phyloP scores from a whole-genome alignment of 1,140 invertebrate genomes.

The Drosophila carrolli region DNA sequence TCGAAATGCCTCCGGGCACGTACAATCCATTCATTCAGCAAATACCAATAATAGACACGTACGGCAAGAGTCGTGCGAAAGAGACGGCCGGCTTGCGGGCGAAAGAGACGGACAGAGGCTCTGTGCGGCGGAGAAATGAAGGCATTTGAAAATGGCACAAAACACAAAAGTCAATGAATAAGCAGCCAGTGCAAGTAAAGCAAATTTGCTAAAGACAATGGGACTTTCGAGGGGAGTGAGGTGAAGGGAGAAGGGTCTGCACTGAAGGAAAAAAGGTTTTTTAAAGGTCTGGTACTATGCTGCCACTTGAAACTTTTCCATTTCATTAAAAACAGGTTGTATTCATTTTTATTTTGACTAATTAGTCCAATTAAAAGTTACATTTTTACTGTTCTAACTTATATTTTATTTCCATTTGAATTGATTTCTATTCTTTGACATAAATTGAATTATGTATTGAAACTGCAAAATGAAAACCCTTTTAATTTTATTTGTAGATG shows the following conservation, averaged over 20 bases:
- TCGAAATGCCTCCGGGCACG: slow-evolving; percentile 77
- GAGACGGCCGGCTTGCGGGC: slow-evolving; percentile 7
- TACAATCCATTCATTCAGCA: slow-evolving; percentile 83
- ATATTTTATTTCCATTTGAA: too few relatives aligned
- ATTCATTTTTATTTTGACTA: too few relatives aligned
- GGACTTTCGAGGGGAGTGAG: slow-evolving; percentile 48
- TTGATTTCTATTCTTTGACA: too few relatives aligned
- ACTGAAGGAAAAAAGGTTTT: neutral
- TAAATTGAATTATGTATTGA: too few relatives aligned
- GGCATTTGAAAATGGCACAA: slow-evolving; percentile 76
- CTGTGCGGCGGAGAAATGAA: slow-evolving; percentile 36
- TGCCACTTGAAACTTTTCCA: too few relatives aligned
- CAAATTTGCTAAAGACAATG: slow-evolving; percentile 81
- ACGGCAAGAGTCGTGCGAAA: slow-evolving; percentile 39
- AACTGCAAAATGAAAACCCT: too few relatives aligned
- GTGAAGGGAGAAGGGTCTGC: neutral
- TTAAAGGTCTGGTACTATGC: too few relatives aligned
- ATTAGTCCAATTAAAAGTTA: too few relatives aligned
- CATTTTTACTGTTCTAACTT: too few relatives aligned
- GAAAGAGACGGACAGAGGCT: slow-evolving; percentile 3
- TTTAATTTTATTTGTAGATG: too few relatives aligned
- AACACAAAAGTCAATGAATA: slow-evolving; percentile 78
- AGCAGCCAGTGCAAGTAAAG: slow-evolving; percentile 73
- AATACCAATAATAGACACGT: slow-evolving; percentile 83
- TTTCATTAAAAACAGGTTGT: too few relatives aligned